phyloP scores from a whole-genome alignment of 1,140 invertebrate genomes.

The Vollenhovia emeryi region DNA sequence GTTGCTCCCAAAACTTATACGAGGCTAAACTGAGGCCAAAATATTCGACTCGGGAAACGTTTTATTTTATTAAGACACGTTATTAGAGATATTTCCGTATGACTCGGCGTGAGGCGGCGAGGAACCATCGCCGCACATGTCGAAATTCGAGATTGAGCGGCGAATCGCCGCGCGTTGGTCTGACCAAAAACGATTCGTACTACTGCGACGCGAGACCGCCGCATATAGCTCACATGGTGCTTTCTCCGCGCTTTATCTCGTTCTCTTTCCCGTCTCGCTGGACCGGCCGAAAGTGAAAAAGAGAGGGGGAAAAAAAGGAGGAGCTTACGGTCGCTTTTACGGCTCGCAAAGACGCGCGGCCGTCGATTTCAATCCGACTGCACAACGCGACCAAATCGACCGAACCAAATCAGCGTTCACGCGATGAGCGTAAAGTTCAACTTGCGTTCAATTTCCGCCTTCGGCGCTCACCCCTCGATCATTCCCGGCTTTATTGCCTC shows the following conservation, averaged over 20 bases:
- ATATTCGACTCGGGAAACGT: no score
- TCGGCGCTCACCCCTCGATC: conserved; percentile 55
- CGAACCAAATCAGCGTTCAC: conserved; percentile 57
- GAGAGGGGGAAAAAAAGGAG: background rate
- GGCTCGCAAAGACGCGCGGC: conserved; percentile 31
- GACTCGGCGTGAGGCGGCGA: background rate
- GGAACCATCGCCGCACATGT: background rate
- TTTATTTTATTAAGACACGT: no score
- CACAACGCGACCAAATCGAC: conserved; percentile 54
- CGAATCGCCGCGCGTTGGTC: background rate
- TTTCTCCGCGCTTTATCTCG: background rate
- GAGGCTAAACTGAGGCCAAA: no score
- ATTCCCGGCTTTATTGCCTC: conserved; percentile 73
- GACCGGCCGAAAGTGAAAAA: background rate
- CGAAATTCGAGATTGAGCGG: background rate
- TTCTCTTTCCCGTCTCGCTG: background rate
- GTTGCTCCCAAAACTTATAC: no score
- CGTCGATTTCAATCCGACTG: conserved; percentile 41
- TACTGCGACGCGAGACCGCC: conserved; percentile 1
- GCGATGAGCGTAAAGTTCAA: conserved; percentile 71
- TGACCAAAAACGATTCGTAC: conserved; percentile 25
- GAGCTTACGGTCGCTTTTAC: conserved; percentile 44
- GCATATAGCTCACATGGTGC: background rate
- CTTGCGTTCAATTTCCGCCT: conserved; percentile 74
- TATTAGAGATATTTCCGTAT: background rate